phyloP scores from a whole-genome alignment of 2,888 invertebrate genomes.

The Chrysomela aeneicollis region DNA sequence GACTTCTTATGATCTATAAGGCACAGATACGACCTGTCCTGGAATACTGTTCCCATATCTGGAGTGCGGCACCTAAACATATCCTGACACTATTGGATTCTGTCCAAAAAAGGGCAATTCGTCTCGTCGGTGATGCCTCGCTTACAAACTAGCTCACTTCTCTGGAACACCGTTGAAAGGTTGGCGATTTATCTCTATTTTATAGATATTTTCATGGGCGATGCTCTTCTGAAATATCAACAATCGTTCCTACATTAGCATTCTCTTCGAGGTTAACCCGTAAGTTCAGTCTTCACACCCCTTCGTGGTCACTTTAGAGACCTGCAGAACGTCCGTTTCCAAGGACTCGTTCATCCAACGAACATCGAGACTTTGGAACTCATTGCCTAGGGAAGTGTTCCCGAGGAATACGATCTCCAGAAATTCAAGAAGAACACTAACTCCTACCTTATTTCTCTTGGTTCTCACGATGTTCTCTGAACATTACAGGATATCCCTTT shows the following conservation, averaged over 20 bases:
- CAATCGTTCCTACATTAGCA: conserved; percentile 9
- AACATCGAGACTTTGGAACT: conserved; percentile 14
- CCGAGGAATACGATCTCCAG: conserved; percentile 15
- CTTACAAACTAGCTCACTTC: not conserved
- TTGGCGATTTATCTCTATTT: not conserved
- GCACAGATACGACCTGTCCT: not conserved
- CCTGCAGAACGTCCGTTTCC: conserved; percentile 12
- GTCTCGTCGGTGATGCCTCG: not conserved
- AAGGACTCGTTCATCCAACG: conserved; percentile 18
- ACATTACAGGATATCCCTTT: not conserved
- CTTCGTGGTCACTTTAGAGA: conserved; percentile 10
- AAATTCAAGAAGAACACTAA: conserved; percentile 17
- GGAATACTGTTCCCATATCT: conserved; percentile 1
- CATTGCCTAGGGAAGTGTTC: conserved; percentile 16
- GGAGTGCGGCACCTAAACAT: conserved; percentile 1
- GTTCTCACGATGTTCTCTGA: not conserved
- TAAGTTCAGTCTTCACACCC: conserved; percentile 15
- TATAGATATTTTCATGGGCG: conserved; percentile 17
- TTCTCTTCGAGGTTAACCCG: conserved; percentile 6
- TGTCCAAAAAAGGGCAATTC: not conserved
- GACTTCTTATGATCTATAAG: not conserved
- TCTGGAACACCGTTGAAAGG: not conserved
- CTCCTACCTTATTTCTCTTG: not conserved
- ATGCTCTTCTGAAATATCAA: conserved; percentile 16
- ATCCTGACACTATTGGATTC: not conserved